Evolutionary conservation across 1,140 invertebrate genomes (phyloP).

Genomic region (Rhagoletis pomonella): DNA sequence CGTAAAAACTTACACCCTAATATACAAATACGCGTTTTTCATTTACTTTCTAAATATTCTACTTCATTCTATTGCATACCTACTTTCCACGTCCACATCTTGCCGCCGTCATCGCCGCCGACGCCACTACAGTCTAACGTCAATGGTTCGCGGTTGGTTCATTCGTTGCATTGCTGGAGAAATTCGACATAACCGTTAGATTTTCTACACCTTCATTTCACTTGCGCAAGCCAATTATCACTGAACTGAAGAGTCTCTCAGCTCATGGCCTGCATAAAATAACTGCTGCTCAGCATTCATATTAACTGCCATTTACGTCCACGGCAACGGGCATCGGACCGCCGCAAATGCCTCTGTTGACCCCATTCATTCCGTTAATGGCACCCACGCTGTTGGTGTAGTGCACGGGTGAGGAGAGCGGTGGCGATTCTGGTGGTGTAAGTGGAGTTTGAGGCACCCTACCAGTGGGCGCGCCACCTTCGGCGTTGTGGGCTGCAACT

Average conservation of each 20-base stretch:
- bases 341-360: constrained; percentile 59
- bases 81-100: background rate
- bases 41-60: constrained; percentile 44
- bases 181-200: constrained; percentile 32
- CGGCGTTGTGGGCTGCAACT: constrained; percentile 23
- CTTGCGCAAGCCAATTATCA: background rate
- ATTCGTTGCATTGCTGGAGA: constrained; percentile 45
- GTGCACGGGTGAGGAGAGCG: constrained; percentile 61
- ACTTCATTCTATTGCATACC: constrained; percentile 24
- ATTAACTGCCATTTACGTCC: constrained; percentile 72
- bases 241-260: background rate
- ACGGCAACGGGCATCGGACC: constrained; percentile 59
- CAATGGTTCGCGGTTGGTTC: background rate
- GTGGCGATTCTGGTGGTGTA: constrained; percentile 68
- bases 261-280: background rate
- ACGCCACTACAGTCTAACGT: background rate
- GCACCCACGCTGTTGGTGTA: constrained; percentile 46
- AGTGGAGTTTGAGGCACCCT: constrained; percentile 62
- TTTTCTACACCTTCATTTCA: background rate
- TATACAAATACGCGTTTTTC: constrained; percentile 31
- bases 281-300: constrained; percentile 27
- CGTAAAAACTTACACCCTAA: constrained; percentile 46
- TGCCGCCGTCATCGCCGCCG: background rate
- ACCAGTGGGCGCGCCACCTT: constrained; percentile 16
- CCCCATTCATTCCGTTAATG: constrained; percentile 21